Conservation (phyloP, 1,140 invertebrate genomes). For the Littorina saxatilis region DNA sequence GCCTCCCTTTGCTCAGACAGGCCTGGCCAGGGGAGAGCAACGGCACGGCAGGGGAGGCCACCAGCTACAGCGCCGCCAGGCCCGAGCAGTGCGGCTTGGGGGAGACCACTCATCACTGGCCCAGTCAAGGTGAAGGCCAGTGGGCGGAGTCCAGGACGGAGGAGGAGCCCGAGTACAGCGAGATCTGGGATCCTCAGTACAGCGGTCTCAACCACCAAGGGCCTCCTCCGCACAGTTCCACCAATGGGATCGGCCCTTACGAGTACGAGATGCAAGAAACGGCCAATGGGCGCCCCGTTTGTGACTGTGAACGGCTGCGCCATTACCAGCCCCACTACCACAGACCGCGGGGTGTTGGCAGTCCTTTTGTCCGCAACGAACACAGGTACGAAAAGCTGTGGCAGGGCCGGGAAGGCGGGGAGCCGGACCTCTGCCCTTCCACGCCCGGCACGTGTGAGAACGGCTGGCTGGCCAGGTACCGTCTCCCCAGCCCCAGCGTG, state of each 20-base stretch:
- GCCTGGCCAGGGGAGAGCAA: constrained; percentile 25
- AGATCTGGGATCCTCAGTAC: constrained; percentile 19
- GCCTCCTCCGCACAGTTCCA: not conserved
- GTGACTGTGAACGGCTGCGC: not conserved
- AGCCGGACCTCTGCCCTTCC: not conserved
- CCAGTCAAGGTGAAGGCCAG: not conserved
- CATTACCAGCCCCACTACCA: not conserved
- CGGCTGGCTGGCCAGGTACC: constrained; percentile 32
- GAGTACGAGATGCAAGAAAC: constrained; percentile 9
- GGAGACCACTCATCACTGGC: constrained; percentile 28
- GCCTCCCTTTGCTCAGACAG: constrained; percentile 20
- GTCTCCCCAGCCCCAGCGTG: constrained; percentile 22
- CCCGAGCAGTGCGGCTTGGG: not conserved
- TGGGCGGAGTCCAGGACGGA: not conserved
- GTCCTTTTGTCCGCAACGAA: not conserved
- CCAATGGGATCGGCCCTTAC: not conserved
- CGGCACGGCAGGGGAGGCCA: not conserved
- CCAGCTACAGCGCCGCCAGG: not conserved
- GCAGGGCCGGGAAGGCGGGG: not conserved
- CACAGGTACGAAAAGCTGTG: constrained; percentile 11
- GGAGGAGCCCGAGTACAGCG: constrained; percentile 31
- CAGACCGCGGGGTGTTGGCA: not conserved
- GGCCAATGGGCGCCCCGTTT: not conserved
- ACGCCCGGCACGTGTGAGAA: not conserved
- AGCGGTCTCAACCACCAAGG: constrained; percentile 1